These are phyloP conservation scores for Cassiopea andromeda DNA, from an alignment of 30 jellyfish, hydroid and myxozoan species.

Conservation along the genomic window DNA sequence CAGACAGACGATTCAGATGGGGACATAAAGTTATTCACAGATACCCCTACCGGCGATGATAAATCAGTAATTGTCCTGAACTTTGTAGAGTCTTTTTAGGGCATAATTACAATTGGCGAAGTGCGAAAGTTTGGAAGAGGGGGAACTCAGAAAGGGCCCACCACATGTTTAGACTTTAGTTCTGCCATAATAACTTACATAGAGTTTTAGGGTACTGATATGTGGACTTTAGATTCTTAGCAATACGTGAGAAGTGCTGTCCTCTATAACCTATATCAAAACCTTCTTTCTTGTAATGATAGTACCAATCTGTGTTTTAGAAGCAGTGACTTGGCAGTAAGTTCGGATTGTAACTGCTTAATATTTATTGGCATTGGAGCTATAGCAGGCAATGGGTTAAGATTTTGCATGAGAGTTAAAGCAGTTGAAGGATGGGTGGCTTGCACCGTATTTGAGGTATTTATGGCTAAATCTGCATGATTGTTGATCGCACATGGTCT, in stretches of 20 bases:
- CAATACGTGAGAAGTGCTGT: background rate
- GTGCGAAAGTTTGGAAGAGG: background rate
- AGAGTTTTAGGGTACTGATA: background rate
- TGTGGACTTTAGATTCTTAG: background rate
- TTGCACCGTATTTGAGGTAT: background rate
- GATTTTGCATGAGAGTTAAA: background rate
- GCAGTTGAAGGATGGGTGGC: background rate
- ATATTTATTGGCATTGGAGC: background rate
- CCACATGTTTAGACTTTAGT: background rate
- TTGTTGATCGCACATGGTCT: background rate
- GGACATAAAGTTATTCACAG: constrained; percentile 39
- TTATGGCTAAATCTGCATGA: background rate
- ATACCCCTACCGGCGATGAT: constrained; percentile 53
- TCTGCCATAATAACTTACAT: background rate
- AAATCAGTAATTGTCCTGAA: background rate
- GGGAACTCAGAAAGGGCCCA: background rate
- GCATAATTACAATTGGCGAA: constrained; percentile 26
- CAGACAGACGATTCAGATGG: constrained; percentile 22
- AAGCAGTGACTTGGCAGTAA: background rate
- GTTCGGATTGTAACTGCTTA: background rate
- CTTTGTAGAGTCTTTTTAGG: constrained; percentile 20
- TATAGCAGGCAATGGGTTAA: background rate
- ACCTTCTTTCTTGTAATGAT: too few species aligned
- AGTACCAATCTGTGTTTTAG: background rate
- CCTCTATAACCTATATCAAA: background rate